These are phyloP conservation scores for Sander vitreus DNA, from an alignment of 2,113 vertebrate genomes.

Conservation along the genomic window DNA sequence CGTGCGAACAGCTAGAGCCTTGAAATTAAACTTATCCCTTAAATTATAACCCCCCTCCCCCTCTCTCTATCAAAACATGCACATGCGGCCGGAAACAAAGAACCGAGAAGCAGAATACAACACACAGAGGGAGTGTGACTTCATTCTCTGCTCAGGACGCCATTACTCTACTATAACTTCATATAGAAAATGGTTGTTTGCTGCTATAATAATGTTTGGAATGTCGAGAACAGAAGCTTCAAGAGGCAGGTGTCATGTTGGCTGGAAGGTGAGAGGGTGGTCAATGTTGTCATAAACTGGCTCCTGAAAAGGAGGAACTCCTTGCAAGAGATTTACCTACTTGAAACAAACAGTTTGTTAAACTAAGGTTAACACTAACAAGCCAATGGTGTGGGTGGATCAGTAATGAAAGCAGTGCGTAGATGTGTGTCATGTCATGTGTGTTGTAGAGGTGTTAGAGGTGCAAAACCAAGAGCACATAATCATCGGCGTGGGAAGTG, in stretches of 20 bases:
- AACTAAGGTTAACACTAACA: not conserved
- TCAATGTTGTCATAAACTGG: not conserved
- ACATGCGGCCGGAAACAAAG: no score
- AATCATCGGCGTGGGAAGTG: not conserved
- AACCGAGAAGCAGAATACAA: no score
- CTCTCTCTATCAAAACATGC: no score
- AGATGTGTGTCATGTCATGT: not conserved
- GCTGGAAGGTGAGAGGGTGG: not conserved
- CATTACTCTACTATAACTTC: no score
- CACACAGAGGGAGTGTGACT: no score
- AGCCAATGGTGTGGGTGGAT: not conserved
- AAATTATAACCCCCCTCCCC: no score
- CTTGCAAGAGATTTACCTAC: not conserved
- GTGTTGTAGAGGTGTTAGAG: not conserved
- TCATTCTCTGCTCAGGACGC: no score
- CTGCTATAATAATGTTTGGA: no score
- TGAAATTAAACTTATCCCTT: no score
- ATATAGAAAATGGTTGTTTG: no score
- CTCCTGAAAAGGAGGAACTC: not conserved
- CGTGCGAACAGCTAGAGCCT: no score
- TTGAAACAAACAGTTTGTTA: not conserved
- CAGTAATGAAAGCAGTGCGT: not conserved
- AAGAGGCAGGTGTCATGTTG: not conserved
- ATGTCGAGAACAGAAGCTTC: no score
- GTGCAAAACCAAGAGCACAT: not conserved